These are phyloP conservation scores for Halocaridina rubra DNA, from an alignment of 2,888 invertebrate species.

Conservation along the genomic window DNA sequence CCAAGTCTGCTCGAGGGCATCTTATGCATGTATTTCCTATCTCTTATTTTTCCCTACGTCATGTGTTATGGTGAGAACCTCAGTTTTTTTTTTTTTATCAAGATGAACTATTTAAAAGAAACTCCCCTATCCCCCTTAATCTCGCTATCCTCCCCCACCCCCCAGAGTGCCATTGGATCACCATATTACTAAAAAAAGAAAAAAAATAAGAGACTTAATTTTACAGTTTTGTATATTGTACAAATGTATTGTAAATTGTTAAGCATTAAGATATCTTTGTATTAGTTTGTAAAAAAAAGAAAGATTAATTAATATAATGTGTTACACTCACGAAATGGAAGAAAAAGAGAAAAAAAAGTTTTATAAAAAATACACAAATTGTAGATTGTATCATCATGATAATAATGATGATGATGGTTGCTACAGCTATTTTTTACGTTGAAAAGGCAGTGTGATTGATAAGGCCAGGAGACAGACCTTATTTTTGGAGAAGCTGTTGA, in stretches of 20 bases:
- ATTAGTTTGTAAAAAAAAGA: conserved; percentile 39
- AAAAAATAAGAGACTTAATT: conserved; percentile 43
- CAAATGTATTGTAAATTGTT: conserved; percentile 52
- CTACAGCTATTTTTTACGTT: conserved; percentile 18
- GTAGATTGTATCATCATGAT: conserved; percentile 40
- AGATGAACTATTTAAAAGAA: no score
- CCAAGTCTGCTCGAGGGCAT: no score
- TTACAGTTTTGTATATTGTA: conserved; percentile 59
- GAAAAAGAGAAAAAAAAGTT: conserved; percentile 3
- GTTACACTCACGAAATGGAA: not conserved
- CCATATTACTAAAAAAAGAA: no score
- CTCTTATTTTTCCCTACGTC: no score
- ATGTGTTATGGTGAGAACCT: no score
- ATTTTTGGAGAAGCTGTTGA: no score
- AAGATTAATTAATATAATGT: conserved; percentile 7
- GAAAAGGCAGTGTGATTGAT: no score
- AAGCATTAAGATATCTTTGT: conserved; percentile 52
- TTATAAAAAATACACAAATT: conserved; percentile 45
- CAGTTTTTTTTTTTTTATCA: no score
- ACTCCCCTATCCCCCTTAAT: not conserved
- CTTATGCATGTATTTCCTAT: no score
- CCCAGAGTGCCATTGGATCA: conserved; percentile 37
- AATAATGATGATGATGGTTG: not conserved
- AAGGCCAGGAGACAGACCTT: no score
- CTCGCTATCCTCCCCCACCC: not conserved